A percentile compares a stretch with the other conserved stretches of the same genome.
Evolutionary conservation across 2,797 vertebrate species (phyloP).

Genomic region (Aphelocoma californica): DNA sequence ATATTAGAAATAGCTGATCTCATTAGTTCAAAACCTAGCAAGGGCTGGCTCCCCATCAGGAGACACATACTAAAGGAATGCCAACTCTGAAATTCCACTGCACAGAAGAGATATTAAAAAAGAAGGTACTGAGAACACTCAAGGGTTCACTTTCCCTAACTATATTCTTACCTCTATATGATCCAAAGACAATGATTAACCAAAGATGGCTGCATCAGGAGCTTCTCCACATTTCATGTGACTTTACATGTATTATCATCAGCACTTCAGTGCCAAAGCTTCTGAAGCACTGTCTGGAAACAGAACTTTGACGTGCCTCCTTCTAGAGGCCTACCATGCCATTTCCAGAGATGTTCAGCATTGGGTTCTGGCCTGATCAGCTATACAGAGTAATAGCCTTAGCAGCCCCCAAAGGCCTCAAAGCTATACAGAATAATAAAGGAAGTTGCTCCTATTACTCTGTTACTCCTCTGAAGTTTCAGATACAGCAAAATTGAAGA

Average conservation of each 20-base stretch:
- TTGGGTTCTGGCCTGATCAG: neutral
- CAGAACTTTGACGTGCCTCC: neutral
- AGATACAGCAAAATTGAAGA: neutral
- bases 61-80: neutral
- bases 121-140: neutral
- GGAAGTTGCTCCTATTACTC: neutral
- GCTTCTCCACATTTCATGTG: neutral
- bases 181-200: neutral
- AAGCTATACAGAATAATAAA: neutral
- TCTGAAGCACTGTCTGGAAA: neutral
- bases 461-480: neutral
- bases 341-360: neutral
- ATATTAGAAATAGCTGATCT: slow-evolving; percentile 39
- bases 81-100: slow-evolving; percentile 25
- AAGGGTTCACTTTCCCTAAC: neutral
- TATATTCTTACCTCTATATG: neutral
- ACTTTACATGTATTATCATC: neutral
- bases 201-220: neutral
- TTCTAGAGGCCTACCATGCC: neutral
- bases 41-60: slow-evolving; percentile 31
- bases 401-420: neutral
- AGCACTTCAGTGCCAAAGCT: neutral
- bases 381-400: neutral
- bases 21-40: slow-evolving; percentile 28
- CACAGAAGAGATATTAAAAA: neutral